These are phyloP conservation scores for Amphimallon solstitiale DNA, from an alignment of 2,888 invertebrate genomes.

Conservation along the genomic window DNA sequence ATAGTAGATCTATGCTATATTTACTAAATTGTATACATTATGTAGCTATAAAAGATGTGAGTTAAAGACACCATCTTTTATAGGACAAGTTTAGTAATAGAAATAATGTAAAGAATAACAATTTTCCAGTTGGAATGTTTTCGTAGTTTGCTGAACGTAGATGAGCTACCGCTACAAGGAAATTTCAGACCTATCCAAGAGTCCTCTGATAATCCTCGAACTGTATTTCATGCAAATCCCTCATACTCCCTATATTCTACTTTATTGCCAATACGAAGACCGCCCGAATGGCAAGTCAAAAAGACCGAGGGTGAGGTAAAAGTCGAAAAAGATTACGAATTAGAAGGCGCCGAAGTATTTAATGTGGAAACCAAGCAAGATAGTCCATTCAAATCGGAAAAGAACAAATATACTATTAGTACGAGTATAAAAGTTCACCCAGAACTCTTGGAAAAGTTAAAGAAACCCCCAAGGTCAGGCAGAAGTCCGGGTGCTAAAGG, in stretches of 20 bases:
- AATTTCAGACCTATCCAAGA: slow-evolving; percentile 68
- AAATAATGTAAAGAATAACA: not conserved
- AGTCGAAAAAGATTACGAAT: slow-evolving; percentile 27
- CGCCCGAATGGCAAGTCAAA: slow-evolving; percentile 7
- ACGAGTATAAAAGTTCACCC: slow-evolving; percentile 39
- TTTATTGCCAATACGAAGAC: slow-evolving; percentile 55
- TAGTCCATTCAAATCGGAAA: slow-evolving; percentile 31
- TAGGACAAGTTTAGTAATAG: not conserved
- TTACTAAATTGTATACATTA: no score
- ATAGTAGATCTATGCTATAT: no score
- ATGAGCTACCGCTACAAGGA: slow-evolving; percentile 63
- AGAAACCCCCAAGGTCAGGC: slow-evolving; percentile 1
- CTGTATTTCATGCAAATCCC: slow-evolving; percentile 67
- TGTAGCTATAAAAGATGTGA: no score
- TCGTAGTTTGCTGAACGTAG: slow-evolving; percentile 64
- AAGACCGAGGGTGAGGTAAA: slow-evolving; percentile 16
- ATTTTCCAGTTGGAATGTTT: slow-evolving; percentile 67
- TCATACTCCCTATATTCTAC: slow-evolving; percentile 66
- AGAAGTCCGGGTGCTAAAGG: not conserved
- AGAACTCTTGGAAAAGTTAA: slow-evolving; percentile 35
- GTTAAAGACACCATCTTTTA: not conserved
- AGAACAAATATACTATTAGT: slow-evolving; percentile 39
- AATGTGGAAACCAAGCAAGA: slow-evolving; percentile 29
- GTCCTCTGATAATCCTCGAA: slow-evolving; percentile 56
- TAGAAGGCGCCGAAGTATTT: slow-evolving; percentile 25